Evolutionary conservation across 2,888 invertebrate species (phyloP).

Genomic region (Agelastica alni): DNA sequence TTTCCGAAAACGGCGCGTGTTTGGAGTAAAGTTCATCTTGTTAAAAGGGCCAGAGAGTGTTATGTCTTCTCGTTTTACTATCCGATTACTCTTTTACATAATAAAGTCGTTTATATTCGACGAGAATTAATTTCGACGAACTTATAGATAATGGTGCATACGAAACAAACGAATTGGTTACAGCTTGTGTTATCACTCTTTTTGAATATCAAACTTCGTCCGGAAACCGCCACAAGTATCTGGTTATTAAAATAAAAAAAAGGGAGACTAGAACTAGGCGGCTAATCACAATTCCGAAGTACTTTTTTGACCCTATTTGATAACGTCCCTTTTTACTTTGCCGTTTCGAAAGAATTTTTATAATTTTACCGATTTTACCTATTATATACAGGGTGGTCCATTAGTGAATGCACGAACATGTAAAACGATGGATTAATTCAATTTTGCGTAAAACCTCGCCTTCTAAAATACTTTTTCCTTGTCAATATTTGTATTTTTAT

Average conservation of each 20-base stretch:
- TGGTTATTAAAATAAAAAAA: background rate
- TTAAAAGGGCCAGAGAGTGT: slow-evolving; percentile 10
- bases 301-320: slow-evolving; percentile 13
- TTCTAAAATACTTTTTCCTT: no score
- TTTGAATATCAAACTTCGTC: slow-evolving; percentile 7
- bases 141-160: slow-evolving; percentile 15
- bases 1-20: no score
- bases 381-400: no score
- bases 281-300: background rate
- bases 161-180: slow-evolving; percentile 12
- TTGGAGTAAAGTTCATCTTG: slow-evolving; percentile 18
- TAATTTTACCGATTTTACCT: no score
- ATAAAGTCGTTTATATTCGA: slow-evolving; percentile 16
- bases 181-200: background rate
- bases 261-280: background rate
- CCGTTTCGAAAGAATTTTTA: background rate
- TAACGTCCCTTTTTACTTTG: slow-evolving; percentile 14
- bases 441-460: no score
- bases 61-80: slow-evolving; percentile 4
- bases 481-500: no score
- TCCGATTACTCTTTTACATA: slow-evolving; percentile 5
- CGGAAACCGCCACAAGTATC: background rate
- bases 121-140: slow-evolving; percentile 14
- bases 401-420: no score
- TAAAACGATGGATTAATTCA: no score